These are phyloP conservation scores for pig (Sus scrofa) DNA, from an alignment of 2,113 vertebrate species.

Conservation along the genomic window DNA sequence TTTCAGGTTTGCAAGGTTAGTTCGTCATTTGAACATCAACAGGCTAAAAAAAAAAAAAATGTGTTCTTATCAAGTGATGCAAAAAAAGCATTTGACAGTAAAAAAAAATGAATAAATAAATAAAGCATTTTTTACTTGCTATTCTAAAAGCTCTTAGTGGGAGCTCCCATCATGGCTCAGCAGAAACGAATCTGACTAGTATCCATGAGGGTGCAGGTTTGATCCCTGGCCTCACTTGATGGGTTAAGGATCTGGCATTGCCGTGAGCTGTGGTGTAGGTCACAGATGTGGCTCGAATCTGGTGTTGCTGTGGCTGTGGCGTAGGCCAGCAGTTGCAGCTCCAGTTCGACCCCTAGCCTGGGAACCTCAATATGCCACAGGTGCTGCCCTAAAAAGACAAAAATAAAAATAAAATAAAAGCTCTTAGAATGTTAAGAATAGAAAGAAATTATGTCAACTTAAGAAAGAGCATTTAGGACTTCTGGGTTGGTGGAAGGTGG, in stretches of 20 bases:
- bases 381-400: too few relatives aligned
- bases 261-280: too few relatives aligned
- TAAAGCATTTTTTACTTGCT: neutral
- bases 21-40: neutral
- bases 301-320: too few relatives aligned
- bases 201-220: too few relatives aligned
- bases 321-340: too few relatives aligned
- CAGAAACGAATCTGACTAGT: too few relatives aligned
- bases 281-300: too few relatives aligned
- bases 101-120: neutral
- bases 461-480: neutral
- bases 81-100: neutral
- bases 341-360: too few relatives aligned
- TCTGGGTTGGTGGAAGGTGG: neutral
- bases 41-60: neutral
- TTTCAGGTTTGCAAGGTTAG: neutral
- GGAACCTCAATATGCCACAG: too few relatives aligned
- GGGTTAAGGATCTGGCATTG: too few relatives aligned
- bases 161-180: too few relatives aligned
- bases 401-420: neutral
- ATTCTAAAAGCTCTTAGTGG: neutral
- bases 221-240: too few relatives aligned
- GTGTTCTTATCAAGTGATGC: neutral
- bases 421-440: neutral
- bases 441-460: slow-evolving; percentile 13